A percentile compares a stretch with the other conserved stretches of the same genome.
These are phyloP conservation scores for Delia radicum DNA, from an alignment of 1,140 invertebrate species.

Conservation along the genomic window DNA sequence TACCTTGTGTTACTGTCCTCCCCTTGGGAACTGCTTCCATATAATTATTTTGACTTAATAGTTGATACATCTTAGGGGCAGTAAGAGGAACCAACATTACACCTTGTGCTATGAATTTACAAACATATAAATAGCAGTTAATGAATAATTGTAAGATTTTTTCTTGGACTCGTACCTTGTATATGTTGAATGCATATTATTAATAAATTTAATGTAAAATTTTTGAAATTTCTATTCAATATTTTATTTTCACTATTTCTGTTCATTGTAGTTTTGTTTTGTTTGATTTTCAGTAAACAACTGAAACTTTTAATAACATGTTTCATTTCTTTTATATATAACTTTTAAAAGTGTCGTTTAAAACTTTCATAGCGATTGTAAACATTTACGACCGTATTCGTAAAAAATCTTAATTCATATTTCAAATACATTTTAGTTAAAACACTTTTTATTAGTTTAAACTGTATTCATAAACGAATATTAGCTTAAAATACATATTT, in stretches of 20 bases:
- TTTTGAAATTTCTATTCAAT: background rate
- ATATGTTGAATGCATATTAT: background rate
- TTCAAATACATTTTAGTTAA: too few relatives aligned
- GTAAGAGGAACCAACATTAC: slow-evolving; percentile 34
- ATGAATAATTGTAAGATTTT: too few relatives aligned
- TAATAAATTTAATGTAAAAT: background rate
- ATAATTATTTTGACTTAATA: slow-evolving; percentile 31
- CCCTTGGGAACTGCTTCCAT: slow-evolving; percentile 31
- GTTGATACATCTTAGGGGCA: slow-evolving; percentile 30
- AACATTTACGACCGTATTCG: too few relatives aligned
- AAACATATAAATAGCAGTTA: background rate
- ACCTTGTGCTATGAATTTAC: background rate
- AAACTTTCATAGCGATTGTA: too few relatives aligned
- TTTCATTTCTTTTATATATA: background rate
- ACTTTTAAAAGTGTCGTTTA: background rate
- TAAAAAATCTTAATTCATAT: too few relatives aligned
- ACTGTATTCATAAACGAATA: too few relatives aligned
- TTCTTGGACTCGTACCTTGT: background rate
- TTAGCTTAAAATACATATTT: too few relatives aligned
- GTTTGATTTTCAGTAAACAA: background rate
- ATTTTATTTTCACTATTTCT: background rate
- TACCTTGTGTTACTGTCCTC: slow-evolving; percentile 39
- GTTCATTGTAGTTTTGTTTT: background rate
- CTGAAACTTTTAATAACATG: background rate
- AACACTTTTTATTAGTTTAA: too few relatives aligned